Base-by-base conservation (phyloP, 2,888 invertebrate genomes). In the Ptycholaimellus sp. region DNA sequence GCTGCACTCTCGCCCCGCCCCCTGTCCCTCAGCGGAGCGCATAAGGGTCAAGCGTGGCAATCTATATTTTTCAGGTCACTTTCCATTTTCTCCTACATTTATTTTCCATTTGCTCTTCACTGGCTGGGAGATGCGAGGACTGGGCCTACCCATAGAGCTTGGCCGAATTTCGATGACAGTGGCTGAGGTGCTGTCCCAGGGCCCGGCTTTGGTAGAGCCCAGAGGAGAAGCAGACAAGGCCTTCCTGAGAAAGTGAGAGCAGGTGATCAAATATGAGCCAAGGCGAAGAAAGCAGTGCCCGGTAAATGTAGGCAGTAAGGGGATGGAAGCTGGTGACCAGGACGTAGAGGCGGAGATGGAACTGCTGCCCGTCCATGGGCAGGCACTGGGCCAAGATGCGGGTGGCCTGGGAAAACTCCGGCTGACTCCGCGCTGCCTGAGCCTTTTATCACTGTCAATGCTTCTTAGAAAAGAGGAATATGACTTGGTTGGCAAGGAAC, bases 101-200 rank as follows among this genome's bases (percentile, higher is more conserved):
- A n/a, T n/a, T n/a, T n/a, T n/a, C n/a, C n/a, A n/a, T n/a, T n/a
- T n/a, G n/a, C n/a, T n/a, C n/a, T n/a, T n/a, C n/a, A n/a, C n/a
- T n/a, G n/a, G n/a, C n/a, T n/a, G n/a, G n/a, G n/a, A n/a, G n/a
- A n/a, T n/a, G n/a, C n/a, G n/a, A n/a, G n/a, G n/a, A n/a, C n/a
- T n/a, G n/a, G n/a, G n/a, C n/a, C n/a, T n/a, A n/a, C n/a, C n/a
- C n/a, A n/a, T n/a, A n/a, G n/a, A n/a, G n/a, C n/a, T n/a, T n/a
- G n/a, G n/a, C n/a, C n/a, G n/a, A n/a, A 58, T 82, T 82, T 62
- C 90, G 90, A 63, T 93, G 90, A 14, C 93, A 70, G 62, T 93
- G 90, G 76, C 87, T 85, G 63, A 41, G 48, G 11, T 46, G 42
- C 28, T 51, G 38, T 9, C 27, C 44, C 80, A 85, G 0, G 78